Conservation (phyloP, 2,113 vertebrate genomes). For the Trematomus loennbergii region DNA sequence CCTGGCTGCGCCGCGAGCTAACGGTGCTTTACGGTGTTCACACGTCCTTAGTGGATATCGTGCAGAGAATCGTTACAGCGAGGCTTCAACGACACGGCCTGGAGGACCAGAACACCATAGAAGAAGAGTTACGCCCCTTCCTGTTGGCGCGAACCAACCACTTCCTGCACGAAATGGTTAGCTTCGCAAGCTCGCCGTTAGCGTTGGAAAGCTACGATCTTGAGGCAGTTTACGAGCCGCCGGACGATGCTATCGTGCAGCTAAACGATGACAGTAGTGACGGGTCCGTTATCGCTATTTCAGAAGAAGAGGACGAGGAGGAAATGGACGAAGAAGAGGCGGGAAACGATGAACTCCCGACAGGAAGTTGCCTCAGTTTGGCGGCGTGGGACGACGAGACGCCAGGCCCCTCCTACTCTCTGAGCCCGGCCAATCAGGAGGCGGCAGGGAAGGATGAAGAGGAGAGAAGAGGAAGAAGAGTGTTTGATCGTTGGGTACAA, state of each 20-base stretch:
- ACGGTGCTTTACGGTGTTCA: conserved; percentile 89
- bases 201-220: conserved; percentile 90
- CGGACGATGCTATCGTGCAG: conserved; percentile 63
- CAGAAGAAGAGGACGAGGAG: conserved; percentile 87
- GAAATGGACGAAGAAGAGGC: neutral
- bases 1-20: conserved; percentile 92
- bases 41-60: conserved; percentile 88
- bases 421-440: conserved; percentile 73
- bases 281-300: conserved; percentile 93
- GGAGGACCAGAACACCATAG: conserved; percentile 85
- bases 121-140: conserved; percentile 90
- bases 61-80: conserved; percentile 90
- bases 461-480: conserved; percentile 81
- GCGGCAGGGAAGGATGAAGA: conserved; percentile 5
- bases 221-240: conserved; percentile 90
- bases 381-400: conserved; percentile 93
- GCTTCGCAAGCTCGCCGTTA: conserved; percentile 90
- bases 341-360: conserved; percentile 28
- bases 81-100: conserved; percentile 87
- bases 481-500: conserved; percentile 94
- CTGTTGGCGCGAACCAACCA: conserved; percentile 89
- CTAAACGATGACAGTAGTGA: conserved; percentile 77
- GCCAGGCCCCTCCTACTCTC: conserved; percentile 92
- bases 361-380: conserved; percentile 73
- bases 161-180: conserved; percentile 93